Base-by-base conservation (phyloP, 1,140 invertebrate species). In the Pissodes strobi region DNA sequence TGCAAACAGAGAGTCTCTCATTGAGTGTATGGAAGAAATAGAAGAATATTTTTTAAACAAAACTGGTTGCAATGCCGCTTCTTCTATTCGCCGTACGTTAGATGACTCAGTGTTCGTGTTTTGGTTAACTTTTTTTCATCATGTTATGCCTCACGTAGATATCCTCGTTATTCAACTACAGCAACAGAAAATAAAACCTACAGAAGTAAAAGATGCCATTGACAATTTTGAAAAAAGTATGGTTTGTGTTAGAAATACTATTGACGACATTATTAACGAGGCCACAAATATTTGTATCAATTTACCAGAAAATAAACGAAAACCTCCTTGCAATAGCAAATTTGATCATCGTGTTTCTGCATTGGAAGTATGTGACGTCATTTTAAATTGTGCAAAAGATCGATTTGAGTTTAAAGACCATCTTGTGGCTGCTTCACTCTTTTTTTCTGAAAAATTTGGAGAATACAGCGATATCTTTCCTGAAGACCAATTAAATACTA, bases 71-170 rank as follows among this genome's bases (percentile, higher is more conserved):
- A 27, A 9, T 27, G 25, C 25, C 3, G 25, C n/a, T n/a, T n/a
- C 25, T 9, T 5, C 4, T 27, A 27, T 27, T 27, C 9, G 9
- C 25, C 23, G 57, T 18, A 22, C 30, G 15, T 48, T 72, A n/a
- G 18, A 67, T 12, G 48, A 68, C 37, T 10, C 21, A n/a, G 22
- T 34, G 1, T 69, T 69, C 45, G n/a, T 60, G 2, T 69, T 60
- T 66, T 72, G 70, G 70, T 37, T 72, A 8, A 41, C 34, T 34
- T 63, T 69, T 56, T 69, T 68, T 34, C 58, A 67, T 37, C 37
- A 49, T 12, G 51, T 71, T 17, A 60, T 71, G 60, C 65, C 62
- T 3, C 65, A 65, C 49, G 43, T 53, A n/a, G 65, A 67, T 21
- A 69, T 64, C 17, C 30, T 71, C 1, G 67, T 34, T 48, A 65